Percentiles rank a stretch among this genome's conserved stretches.
These are phyloP conservation scores for Lathamus discolor DNA, from an alignment of 2,113 vertebrate genomes.

Conservation along the genomic window DNA sequence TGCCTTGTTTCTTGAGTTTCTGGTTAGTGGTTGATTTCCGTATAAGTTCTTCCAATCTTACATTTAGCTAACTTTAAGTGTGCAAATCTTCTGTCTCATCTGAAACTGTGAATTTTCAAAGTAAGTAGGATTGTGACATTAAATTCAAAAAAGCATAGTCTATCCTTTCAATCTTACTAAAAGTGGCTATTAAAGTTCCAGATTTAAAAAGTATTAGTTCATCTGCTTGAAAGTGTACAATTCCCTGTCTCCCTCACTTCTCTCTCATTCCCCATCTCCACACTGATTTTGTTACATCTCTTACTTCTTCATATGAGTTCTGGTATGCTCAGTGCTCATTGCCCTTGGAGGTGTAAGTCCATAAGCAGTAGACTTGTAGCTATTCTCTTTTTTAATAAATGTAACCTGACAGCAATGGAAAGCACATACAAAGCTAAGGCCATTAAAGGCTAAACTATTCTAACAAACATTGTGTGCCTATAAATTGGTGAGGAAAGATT, in stretches of 20 bases:
- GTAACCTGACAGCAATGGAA: neutral
- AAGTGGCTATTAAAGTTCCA: neutral
- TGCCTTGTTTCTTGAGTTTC: neutral
- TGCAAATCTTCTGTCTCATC: neutral
- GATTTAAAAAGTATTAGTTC: neutral
- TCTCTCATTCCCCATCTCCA: neutral
- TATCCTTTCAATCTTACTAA: neutral
- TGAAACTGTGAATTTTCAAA: neutral
- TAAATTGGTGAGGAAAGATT: neutral
- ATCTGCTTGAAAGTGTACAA: neutral
- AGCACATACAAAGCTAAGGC: neutral
- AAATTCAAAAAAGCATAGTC: neutral
- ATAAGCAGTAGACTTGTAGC: neutral
- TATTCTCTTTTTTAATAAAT: neutral
- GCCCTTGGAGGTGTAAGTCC: neutral
- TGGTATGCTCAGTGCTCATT: neutral
- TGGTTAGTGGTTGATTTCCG: neutral
- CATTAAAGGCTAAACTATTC: neutral
- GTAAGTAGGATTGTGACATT: neutral
- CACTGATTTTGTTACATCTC: neutral
- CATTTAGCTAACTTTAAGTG: neutral
- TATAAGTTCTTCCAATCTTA: neutral
- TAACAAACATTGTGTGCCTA: neutral
- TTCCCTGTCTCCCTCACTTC: neutral
- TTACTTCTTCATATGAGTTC: neutral